These are phyloP conservation scores for Anagrus nilaparvatae DNA, from an alignment of 1,140 invertebrate species.

Conservation along the genomic window DNA sequence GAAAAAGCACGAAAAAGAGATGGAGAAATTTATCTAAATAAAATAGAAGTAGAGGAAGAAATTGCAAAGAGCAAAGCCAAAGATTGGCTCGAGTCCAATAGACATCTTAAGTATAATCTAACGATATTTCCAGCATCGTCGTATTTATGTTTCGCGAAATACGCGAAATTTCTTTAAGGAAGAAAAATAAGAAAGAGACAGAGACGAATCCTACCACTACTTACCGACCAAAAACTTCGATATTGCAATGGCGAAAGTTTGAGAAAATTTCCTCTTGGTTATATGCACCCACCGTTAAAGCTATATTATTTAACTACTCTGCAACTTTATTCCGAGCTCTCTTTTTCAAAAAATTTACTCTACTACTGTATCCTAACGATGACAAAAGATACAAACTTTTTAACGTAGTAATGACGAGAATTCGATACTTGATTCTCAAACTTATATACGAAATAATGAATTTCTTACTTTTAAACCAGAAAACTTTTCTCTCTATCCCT, in stretches of 20 bases:
- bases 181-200: not conserved
- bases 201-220: not conserved
- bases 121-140: constrained; percentile 24
- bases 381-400: no score
- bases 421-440: no score
- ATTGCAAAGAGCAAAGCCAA: constrained; percentile 8
- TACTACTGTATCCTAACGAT: no score
- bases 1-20: no score
- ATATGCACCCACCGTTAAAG: not conserved
- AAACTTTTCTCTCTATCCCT: no score
- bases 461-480: no score
- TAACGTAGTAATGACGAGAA: no score
- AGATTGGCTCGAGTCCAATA: constrained; percentile 28
- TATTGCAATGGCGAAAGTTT: constrained; percentile 9
- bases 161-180: not conserved
- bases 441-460: no score
- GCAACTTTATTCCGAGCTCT: not conserved
- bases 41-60: not conserved
- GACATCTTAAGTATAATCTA: constrained; percentile 31
- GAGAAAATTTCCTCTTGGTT: not conserved
- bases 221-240: constrained; percentile 6
- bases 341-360: not conserved
- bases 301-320: not conserved
- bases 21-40: no score
- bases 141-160: constrained; percentile 2